Conservation (phyloP, 2,113 vertebrate species). For the Ammospiza caudacuta region DNA sequence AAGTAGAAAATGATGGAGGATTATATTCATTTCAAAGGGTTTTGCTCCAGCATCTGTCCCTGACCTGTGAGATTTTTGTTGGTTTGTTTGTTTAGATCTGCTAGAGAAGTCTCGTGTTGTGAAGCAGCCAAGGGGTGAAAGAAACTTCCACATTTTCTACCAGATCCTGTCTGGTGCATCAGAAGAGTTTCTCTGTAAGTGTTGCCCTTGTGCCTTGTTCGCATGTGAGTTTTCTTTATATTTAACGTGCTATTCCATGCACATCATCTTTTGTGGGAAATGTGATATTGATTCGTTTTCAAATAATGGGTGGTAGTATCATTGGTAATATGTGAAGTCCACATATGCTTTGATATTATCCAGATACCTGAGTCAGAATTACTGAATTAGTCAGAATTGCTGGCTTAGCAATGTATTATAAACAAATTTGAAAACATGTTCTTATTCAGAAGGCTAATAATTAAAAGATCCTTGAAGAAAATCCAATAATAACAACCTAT, state of each 20-base stretch:
- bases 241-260: background rate
- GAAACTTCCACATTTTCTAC: slow-evolving; percentile 98
- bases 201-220: background rate
- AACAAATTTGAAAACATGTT: background rate
- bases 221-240: background rate
- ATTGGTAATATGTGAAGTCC: background rate
- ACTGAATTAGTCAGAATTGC: too few relatives aligned
- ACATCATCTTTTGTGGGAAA: background rate
- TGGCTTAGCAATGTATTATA: background rate
- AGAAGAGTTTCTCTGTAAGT: slow-evolving; percentile 92
- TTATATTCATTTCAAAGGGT: background rate
- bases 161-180: slow-evolving; percentile 95
- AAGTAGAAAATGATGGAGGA: background rate
- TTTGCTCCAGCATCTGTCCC: background rate
- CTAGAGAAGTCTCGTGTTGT: slow-evolving; percentile 96
- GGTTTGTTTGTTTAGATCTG: slow-evolving; percentile 81
- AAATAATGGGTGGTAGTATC: background rate
- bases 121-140: slow-evolving; percentile 95
- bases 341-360: background rate
- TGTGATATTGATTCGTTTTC: background rate
- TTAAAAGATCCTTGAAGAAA: background rate
- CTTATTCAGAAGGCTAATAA: background rate
- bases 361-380: background rate
- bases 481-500: background rate
- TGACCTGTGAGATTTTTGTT: background rate